phyloP scores from a whole-genome alignment of 2,888 invertebrate genomes.

The Tetheella fluctuosa region DNA sequence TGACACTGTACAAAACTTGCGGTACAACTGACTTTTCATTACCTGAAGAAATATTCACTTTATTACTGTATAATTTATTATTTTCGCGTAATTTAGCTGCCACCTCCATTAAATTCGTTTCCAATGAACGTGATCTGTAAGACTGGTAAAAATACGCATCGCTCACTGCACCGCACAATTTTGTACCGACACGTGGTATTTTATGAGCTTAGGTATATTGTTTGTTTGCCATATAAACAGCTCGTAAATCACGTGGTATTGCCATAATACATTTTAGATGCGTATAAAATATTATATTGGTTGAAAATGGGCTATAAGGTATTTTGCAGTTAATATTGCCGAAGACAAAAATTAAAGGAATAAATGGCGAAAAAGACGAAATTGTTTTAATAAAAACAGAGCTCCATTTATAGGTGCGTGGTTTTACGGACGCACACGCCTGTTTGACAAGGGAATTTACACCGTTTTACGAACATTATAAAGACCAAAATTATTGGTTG shows the following conservation, averaged over 20 bases:
- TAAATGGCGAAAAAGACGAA: background rate
- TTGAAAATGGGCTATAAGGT: background rate
- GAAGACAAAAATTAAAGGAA: background rate
- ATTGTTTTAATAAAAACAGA: too few relatives aligned
- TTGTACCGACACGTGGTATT: conserved; percentile 42
- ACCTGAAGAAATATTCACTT: too few relatives aligned
- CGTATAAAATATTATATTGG: conserved; percentile 11
- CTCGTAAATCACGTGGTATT: conserved; percentile 10
- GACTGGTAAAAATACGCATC: background rate
- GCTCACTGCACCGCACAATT: conserved; percentile 29
- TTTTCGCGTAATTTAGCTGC: too few relatives aligned
- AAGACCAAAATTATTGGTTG: too few relatives aligned
- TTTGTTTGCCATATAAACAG: conserved; percentile 11
- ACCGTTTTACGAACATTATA: too few relatives aligned
- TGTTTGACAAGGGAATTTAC: too few relatives aligned
- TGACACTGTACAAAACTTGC: too few relatives aligned
- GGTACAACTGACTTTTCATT: too few relatives aligned
- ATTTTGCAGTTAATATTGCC: background rate
- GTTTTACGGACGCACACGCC: too few relatives aligned
- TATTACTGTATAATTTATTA: background rate
- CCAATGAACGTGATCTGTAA: background rate
- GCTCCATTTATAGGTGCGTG: too few relatives aligned
- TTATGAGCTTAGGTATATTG: conserved; percentile 40
- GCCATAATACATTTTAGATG: conserved; percentile 9
- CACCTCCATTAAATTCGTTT: conserved; percentile 2